These are phyloP conservation scores for Trissolcus japonicus DNA, from an alignment of 2,888 invertebrate species.

Conservation along the genomic window DNA sequence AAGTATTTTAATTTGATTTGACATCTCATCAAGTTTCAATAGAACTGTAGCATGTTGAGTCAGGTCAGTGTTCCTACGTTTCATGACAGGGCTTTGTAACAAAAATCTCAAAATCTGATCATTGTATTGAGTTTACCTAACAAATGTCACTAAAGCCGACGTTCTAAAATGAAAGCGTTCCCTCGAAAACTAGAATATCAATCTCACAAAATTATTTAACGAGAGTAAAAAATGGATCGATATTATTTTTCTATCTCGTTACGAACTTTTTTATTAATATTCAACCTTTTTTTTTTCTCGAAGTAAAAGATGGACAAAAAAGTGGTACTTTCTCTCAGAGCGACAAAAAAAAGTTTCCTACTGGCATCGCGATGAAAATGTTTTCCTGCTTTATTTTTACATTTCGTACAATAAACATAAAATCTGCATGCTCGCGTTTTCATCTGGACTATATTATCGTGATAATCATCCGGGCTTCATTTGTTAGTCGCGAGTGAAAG, in stretches of 20 bases:
- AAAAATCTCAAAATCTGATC: background rate
- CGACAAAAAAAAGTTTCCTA: background rate
- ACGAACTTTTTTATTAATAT: background rate
- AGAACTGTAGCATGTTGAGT: background rate
- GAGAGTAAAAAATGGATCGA: background rate
- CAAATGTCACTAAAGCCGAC: background rate
- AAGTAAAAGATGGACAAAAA: background rate
- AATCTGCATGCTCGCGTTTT: constrained; percentile 12
- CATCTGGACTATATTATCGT: constrained; percentile 33
- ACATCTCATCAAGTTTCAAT: constrained; percentile 15
- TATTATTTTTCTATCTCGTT: background rate
- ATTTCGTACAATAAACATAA: background rate
- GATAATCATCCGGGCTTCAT: constrained; percentile 22
- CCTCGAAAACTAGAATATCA: background rate
- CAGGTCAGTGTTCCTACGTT: constrained; percentile 13
- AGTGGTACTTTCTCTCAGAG: background rate
- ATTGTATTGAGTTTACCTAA: background rate
- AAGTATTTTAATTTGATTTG: constrained; percentile 9
- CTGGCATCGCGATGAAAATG: background rate
- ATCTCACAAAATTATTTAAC: background rate
- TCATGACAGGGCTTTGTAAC: background rate
- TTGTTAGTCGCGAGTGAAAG: constrained; percentile 53
- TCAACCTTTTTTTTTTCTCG: background rate
- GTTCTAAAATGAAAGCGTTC: background rate
- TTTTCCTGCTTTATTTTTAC: background rate